A percentile compares a stretch with the other conserved stretches of the same genome.
These are phyloP conservation scores for Setophaga petechia DNA, from an alignment of 2,113 vertebrate species.

Conservation along the genomic window DNA sequence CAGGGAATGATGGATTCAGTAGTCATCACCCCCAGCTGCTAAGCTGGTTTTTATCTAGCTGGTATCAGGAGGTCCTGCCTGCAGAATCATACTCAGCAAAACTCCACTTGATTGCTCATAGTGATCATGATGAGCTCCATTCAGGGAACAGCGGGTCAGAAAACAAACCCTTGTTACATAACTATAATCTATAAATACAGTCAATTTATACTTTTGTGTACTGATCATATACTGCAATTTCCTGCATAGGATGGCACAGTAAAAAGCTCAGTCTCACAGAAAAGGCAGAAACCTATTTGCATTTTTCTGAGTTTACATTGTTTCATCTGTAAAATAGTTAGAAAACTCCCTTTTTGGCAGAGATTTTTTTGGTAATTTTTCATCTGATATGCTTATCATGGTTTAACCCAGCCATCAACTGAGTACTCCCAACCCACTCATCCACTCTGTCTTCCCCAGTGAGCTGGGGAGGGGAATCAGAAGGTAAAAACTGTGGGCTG, in stretches of 20 bases:
- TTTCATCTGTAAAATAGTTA: neutral
- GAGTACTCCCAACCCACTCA: neutral
- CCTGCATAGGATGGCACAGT: neutral
- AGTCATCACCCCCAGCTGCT: neutral
- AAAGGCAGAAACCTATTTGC: neutral
- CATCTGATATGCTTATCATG: neutral
- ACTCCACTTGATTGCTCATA: neutral
- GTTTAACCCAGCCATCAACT: neutral
- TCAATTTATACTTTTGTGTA: conserved; percentile 4
- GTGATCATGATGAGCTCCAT: conserved; percentile 28
- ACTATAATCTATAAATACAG: conserved; percentile 22
- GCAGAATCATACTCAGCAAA: neutral
- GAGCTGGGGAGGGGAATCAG: neutral
- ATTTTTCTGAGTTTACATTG: neutral
- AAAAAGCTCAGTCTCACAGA: neutral
- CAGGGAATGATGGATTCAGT: neutral
- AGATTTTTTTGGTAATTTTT: neutral
- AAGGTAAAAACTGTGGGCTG: neutral
- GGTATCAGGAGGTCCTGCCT: conserved; percentile 20
- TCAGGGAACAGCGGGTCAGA: conserved; percentile 5
- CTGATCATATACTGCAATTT: neutral
- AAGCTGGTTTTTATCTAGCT: neutral
- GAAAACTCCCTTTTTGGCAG: neutral
- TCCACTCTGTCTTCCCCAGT: neutral
- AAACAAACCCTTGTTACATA: conserved; percentile 1